Evolutionary conservation across 2,113 vertebrate species (phyloP).

Genomic region (Oreochromis niloticus): DNA sequence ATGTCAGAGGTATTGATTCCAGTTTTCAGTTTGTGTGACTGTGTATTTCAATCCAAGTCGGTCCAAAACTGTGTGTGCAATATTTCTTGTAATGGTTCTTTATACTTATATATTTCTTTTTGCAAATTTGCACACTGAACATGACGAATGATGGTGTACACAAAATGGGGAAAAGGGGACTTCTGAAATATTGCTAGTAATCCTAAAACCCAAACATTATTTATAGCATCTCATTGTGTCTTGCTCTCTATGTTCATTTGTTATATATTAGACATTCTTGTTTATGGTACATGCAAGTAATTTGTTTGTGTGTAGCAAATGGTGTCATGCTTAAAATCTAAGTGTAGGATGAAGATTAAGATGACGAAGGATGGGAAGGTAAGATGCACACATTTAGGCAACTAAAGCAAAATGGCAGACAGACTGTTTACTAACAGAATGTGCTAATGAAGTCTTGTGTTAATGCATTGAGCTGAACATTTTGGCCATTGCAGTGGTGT

Average conservation of each 20-base stretch:
- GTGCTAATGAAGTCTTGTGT: neutral
- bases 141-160: neutral
- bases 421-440: neutral
- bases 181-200: neutral
- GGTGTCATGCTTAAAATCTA: neutral
- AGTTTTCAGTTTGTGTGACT: neutral
- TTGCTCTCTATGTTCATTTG: accelerated
- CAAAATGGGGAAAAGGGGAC: neutral
- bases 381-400: neutral
- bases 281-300: neutral
- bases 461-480: neutral
- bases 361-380: neutral
- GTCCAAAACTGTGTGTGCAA: neutral
- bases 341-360: neutral
- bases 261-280: neutral
- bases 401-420: neutral
- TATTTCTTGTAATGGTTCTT: neutral
- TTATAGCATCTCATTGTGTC: neutral
- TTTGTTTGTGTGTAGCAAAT: neutral
- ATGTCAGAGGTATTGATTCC: neutral
- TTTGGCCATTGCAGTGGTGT: neutral
- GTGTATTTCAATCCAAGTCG: neutral
- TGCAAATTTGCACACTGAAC: neutral
- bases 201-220: neutral
- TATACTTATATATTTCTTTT: neutral